Conservation (phyloP, 2,888 invertebrate genomes). For the Pseudolycoriella hygida region DNA sequence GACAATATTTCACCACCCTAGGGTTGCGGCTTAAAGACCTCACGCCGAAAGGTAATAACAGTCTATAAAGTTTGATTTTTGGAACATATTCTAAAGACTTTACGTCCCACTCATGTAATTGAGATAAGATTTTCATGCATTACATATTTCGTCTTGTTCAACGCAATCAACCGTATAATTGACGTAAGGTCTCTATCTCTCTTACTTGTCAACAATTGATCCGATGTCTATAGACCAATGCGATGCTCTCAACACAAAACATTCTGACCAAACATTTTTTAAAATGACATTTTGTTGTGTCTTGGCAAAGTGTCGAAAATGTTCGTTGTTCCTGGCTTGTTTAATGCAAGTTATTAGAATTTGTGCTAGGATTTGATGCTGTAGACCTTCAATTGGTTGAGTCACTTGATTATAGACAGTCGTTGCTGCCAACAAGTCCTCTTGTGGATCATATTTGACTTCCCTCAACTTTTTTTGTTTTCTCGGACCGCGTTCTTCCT, state of each 20-base stretch:
- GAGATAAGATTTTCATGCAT: no score
- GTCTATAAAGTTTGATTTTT: no score
- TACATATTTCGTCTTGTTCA: no score
- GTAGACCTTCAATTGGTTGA: background rate
- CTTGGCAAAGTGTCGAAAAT: slow-evolving; percentile 31
- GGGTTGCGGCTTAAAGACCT: no score
- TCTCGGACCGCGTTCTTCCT: slow-evolving; percentile 68
- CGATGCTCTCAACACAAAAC: slow-evolving; percentile 37
- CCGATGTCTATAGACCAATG: slow-evolving; percentile 35
- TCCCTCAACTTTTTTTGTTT: slow-evolving; percentile 18
- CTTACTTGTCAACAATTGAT: slow-evolving; percentile 19
- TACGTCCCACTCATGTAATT: no score
- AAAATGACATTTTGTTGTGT: slow-evolving; percentile 37
- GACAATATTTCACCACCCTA: no score
- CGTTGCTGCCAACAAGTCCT: background rate
- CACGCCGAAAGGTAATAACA: no score
- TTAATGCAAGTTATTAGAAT: slow-evolving; percentile 38
- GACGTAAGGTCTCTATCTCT: no score
- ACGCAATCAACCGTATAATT: no score
- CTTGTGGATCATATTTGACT: background rate
- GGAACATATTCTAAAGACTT: no score
- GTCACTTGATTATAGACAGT: background rate
- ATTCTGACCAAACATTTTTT: slow-evolving; percentile 37
- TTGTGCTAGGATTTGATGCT: slow-evolving; percentile 35
- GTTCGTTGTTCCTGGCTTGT: slow-evolving; percentile 35